Conservation (phyloP, 2,888 invertebrate genomes). For the Hanleya hanleyi region DNA sequence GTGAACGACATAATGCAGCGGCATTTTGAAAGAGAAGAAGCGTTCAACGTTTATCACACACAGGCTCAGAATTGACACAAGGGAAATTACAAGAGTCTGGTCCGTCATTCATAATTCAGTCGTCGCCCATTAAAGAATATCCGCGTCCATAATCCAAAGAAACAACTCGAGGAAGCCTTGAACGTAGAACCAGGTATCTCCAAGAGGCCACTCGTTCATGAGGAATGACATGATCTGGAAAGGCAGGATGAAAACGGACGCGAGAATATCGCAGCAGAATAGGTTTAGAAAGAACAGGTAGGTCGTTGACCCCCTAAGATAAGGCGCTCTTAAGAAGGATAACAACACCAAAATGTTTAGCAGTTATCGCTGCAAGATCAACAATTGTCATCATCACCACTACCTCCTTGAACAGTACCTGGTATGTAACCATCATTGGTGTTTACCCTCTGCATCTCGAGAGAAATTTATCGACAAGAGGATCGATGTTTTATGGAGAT, state of each 20-base stretch:
- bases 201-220: constrained; percentile 24
- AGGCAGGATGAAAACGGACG: constrained; percentile 32
- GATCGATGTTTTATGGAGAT: too few species aligned
- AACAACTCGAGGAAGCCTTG: constrained; percentile 35
- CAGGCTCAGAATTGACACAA: constrained; percentile 36
- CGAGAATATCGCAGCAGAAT: constrained; percentile 37
- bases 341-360: constrained; percentile 28
- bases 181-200: constrained; percentile 17
- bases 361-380: constrained; percentile 19
- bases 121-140: too few species aligned
- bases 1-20: constrained; percentile 46
- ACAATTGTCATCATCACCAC: constrained; percentile 9
- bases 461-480: too few species aligned
- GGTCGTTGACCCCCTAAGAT: constrained; percentile 29
- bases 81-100: too few species aligned
- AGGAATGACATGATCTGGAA: constrained; percentile 27
- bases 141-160: too few species aligned
- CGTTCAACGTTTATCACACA: constrained; percentile 43
- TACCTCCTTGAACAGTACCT: background rate
- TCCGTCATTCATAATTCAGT: too few species aligned
- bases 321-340: constrained; percentile 17
- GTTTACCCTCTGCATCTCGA: too few species aligned
- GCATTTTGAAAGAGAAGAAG: constrained; percentile 40
- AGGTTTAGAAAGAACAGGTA: constrained; percentile 42
- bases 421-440: too few species aligned